Evolutionary conservation across 1,140 invertebrate genomes (phyloP), one percentile per base, ranked within the genome.

Genomic region (Pseudomyrmex concolor): DNA sequence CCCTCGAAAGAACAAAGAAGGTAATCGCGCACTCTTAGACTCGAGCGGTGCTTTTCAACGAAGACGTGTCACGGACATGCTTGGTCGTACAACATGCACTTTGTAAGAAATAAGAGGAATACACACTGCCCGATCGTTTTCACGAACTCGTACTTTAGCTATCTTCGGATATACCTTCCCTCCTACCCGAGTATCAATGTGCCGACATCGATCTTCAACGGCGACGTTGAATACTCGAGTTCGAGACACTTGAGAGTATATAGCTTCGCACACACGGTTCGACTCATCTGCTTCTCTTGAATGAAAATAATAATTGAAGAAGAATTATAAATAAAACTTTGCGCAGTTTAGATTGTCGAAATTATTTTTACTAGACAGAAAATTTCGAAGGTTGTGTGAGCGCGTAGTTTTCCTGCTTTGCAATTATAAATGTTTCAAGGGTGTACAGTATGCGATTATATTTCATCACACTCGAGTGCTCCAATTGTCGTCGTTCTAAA

Each of bases 41-140:
- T 73, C 22, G 72, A 60, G 85, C 81, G 57, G 34, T 73, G 82
- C 77, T 86, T 73, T 76, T 22, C 68, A 72, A 70, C 73, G 82
- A 68, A 77, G 48, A 86, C 86, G 71, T 87, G 86, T 86, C 86
- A 87, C 45, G 67, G 81, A 43, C 86, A 76, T 73, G 66, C 78
- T 74, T 64, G 57, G 60, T 19, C 57, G 59, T 54, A 74, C 70
- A 59, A 62, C 60, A 54, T 45, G 71, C 71, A 73, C 70, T 72
- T 82, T 70, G 34, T 34, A 45, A 48, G 50, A 15, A 17, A 13
- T 43, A 15, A 48, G 45, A 43, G n/a, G 17, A 9, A 19, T 13
- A 43, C 22, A 25, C 57, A 43, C 45, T 63, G 34, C 34, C 57
- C 59, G 67, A 83, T 77, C 70, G 59, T 67, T 83, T 76, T 59